Evolutionary conservation across 2,113 vertebrate genomes (phyloP), one percentile per base, ranked within the genome.

Genomic region (Nothocercus julius): DNA sequence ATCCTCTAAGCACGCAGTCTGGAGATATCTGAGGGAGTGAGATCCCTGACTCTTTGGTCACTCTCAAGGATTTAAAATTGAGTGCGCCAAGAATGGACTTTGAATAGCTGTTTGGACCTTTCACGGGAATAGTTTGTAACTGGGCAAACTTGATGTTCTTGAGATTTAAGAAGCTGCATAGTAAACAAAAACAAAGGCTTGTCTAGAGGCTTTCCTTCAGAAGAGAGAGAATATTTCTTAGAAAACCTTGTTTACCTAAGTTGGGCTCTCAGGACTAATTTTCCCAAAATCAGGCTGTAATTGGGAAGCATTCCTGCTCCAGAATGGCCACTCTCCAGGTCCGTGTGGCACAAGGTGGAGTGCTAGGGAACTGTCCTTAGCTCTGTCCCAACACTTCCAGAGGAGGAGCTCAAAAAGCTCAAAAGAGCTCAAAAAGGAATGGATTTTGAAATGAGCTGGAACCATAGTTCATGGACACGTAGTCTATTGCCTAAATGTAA

Each of bases 391-490:
- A 40, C 62, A 66, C 6, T 62, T 32, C 5, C 2, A 0, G 40
- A 70, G 22, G 34, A 49, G 49, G 21, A 49, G 49, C 49, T 49
- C 49, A 49, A 22, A 49, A 49, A 49, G 49, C 49, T 49, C 49
- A 49, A 49, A 49, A 69, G 69, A 63, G 30, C 36, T 59, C 64
- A 78, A 59, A 84, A 74, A 74, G 36, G 51, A 83, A 30, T 18
- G 18, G 30, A 28, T 25, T 62, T 92, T 30, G 4, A 3, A 63
- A 19, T 21, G 24, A 86, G 51, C 22, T 63, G 77, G 11, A n/a
- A 17, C 81, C 83, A 58, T 81, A 73, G 54, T 0, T 1, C 17
- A 45, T 58, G 63, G 19, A 69, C 25, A 19, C 0, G 0, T 15
- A 14, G 83, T 92, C 86, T 27, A 13, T n/a, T 69, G 77, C n/a